Conservation (phyloP, 2,113 vertebrate genomes). For the Enhydra lutris region DNA sequence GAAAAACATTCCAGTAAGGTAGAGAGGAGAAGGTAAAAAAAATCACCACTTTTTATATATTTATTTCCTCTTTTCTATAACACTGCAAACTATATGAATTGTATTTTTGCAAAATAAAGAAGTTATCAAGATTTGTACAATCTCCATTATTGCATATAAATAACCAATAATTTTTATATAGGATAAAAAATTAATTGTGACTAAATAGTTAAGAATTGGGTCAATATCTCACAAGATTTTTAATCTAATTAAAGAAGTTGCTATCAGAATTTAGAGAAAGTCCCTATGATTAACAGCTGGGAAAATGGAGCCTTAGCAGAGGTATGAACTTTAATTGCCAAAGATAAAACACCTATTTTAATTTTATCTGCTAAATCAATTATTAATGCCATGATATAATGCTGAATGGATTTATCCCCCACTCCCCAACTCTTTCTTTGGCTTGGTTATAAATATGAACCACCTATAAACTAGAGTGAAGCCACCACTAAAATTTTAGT, state of each 20-base stretch:
- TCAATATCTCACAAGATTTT: not conserved
- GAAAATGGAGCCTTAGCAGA: constrained; percentile 30
- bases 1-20: not conserved
- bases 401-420: not conserved
- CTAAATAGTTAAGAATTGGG: constrained; percentile 22
- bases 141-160: not conserved
- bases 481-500: not conserved
- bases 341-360: not conserved
- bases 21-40: not conserved
- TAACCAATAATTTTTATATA: not conserved
- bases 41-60: constrained; percentile 43
- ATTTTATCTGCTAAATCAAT: constrained; percentile 17
- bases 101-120: constrained; percentile 30
- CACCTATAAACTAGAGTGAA: not conserved
- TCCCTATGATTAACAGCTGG: constrained; percentile 32
- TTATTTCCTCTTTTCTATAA: constrained; percentile 47
- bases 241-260: constrained; percentile 59
- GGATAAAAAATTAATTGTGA: constrained; percentile 5
- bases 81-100: not conserved
- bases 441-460: not conserved
- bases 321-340: not conserved
- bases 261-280: constrained; percentile 32
- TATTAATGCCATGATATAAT: constrained; percentile 34
- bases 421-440: not conserved
- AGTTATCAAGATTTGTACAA: constrained; percentile 9